Conservation (phyloP, 1,140 invertebrate species). For the Hesperophylax magnus region DNA sequence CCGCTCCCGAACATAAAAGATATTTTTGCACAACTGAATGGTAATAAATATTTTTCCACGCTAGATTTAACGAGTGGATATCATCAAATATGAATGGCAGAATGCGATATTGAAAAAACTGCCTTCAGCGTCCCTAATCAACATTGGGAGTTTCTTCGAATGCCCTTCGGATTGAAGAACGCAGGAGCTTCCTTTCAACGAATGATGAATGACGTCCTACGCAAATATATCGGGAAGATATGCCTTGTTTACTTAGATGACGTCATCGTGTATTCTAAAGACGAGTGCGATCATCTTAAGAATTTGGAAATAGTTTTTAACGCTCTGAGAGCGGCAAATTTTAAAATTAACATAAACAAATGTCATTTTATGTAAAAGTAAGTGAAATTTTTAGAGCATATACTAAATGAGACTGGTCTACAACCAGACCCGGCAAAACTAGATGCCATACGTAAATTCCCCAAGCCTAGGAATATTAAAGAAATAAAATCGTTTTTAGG, state of each 20-base stretch:
- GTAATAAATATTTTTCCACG: slow-evolving; percentile 12
- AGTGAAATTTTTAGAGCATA: background rate
- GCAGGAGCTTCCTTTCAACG: background rate
- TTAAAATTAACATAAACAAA: background rate
- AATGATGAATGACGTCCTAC: background rate
- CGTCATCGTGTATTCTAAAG: slow-evolving; percentile 3
- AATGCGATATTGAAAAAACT: slow-evolving; percentile 14
- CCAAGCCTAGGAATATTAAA: background rate
- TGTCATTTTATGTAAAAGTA: background rate
- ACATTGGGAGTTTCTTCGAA: background rate
- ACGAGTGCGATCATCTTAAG: background rate
- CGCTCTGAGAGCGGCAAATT: background rate
- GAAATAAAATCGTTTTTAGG: background rate
- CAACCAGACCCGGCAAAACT: background rate
- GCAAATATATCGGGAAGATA: background rate
- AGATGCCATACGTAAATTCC: background rate
- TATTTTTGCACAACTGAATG: slow-evolving; percentile 24
- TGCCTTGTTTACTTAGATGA: slow-evolving; percentile 32
- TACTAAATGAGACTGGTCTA: slow-evolving; percentile 1
- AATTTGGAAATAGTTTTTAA: background rate
- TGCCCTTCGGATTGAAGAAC: slow-evolving; percentile 8
- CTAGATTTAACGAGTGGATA: slow-evolving; percentile 25
- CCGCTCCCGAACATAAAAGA: slow-evolving; percentile 4
- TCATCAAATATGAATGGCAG: slow-evolving; percentile 31
- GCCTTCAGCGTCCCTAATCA: slow-evolving; percentile 7